Percentiles rank a stretch among this genome's conserved stretches.
phyloP scores from a whole-genome alignment of 2,797 vertebrate species.

The Echiichthys vipera region DNA sequence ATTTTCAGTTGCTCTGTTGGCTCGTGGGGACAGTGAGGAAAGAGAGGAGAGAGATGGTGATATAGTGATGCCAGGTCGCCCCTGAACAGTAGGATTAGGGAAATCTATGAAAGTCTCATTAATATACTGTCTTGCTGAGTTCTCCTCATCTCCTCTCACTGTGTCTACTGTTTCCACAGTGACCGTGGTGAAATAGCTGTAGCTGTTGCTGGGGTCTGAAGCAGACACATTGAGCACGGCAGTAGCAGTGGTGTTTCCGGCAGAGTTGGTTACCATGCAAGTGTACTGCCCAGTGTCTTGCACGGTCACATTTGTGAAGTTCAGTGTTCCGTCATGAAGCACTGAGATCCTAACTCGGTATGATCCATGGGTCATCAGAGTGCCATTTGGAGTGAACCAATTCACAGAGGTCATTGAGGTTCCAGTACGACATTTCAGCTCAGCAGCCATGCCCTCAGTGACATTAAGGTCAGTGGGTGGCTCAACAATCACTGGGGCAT shows the following conservation, averaged over 20 bases:
- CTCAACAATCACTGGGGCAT: constrained; percentile 96
- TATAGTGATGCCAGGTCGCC: constrained; percentile 77
- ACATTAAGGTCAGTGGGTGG: constrained; percentile 97
- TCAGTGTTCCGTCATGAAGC: constrained; percentile 95
- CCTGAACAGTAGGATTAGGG: constrained; percentile 74
- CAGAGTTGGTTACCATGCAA: constrained; percentile 98
- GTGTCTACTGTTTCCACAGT: constrained; percentile 93
- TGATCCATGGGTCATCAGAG: constrained; percentile 96
- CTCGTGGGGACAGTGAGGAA: constrained; percentile 87
- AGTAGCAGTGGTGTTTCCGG: constrained; percentile 95
- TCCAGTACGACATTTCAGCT: constrained; percentile 95
- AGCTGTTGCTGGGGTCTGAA: constrained; percentile 88
- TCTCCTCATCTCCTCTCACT: constrained; percentile 76
- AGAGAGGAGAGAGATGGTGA: constrained; percentile 82
- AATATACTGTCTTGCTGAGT: constrained; percentile 89
- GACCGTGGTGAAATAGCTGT: constrained; percentile 95
- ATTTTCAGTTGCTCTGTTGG: constrained; percentile 83
- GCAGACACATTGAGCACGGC: constrained; percentile 96
- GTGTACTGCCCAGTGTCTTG: constrained; percentile 98
- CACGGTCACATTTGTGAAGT: constrained; percentile 98
- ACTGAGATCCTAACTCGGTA: constrained; percentile 96
- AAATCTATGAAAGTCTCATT: constrained; percentile 88
- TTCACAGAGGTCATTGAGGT: constrained; percentile 98
- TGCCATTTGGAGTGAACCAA: constrained; percentile 97
- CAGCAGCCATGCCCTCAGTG: constrained; percentile 97